A percentile compares a stretch with the other conserved stretches of the same genome.
These are phyloP conservation scores for Albula glossodonta DNA, from an alignment of 2,113 vertebrate genomes.

Conservation along the genomic window DNA sequence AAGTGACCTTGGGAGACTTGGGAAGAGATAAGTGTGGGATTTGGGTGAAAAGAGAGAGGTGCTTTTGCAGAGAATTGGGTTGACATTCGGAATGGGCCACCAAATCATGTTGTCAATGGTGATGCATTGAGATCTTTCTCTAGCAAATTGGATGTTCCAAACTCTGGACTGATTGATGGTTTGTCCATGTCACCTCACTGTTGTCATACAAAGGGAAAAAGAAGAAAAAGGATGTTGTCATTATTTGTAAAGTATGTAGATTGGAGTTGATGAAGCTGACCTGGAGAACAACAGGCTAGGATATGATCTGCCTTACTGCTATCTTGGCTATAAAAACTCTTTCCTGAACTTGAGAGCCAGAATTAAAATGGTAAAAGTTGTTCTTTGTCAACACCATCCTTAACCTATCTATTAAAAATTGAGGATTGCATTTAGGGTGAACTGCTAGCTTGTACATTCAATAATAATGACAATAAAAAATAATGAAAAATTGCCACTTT, in stretches of 20 bases:
- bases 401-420: slow-evolving; percentile 50
- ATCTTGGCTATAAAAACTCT: not conserved
- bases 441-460: slow-evolving; percentile 64
- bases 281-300: not conserved
- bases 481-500: slow-evolving; percentile 63
- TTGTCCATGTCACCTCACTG: slow-evolving; percentile 43
- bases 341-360: not conserved
- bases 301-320: not conserved
- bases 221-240: slow-evolving; percentile 2
- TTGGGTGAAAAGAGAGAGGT: slow-evolving; percentile 44
- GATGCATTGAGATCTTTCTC: slow-evolving; percentile 62
- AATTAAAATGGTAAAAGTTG: not conserved
- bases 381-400: slow-evolving; percentile 49
- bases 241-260: slow-evolving; percentile 18
- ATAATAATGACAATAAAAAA: slow-evolving; percentile 52
- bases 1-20: slow-evolving; percentile 5
- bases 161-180: slow-evolving; percentile 63
- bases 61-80: slow-evolving; percentile 36
- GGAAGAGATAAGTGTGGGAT: slow-evolving; percentile 6
- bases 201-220: slow-evolving; percentile 38
- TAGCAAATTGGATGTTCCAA: slow-evolving; percentile 65
- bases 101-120: slow-evolving; percentile 72
- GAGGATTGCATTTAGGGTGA: slow-evolving; percentile 58
- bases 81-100: slow-evolving; percentile 53
- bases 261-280: not conserved